Conservation (phyloP, 2,797 vertebrate genomes). For the Neostethus bicornis region DNA sequence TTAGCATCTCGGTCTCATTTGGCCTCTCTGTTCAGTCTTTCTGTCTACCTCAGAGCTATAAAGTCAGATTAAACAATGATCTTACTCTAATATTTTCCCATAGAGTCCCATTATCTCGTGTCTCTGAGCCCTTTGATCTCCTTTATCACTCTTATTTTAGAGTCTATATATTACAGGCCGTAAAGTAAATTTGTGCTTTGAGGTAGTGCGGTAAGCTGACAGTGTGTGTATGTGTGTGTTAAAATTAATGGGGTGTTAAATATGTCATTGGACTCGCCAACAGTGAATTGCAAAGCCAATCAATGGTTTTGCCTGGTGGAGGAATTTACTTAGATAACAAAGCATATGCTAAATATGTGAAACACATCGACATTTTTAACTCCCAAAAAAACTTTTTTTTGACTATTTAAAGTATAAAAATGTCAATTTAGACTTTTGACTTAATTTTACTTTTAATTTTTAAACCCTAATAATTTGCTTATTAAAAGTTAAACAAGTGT, state of each 20-base stretch:
- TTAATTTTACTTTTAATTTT: too few species aligned
- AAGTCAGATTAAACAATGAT: conserved; percentile 25
- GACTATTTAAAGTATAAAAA: too few species aligned
- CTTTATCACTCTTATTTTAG: conserved; percentile 7
- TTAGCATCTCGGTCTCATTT: conserved; percentile 7
- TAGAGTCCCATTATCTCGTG: conserved; percentile 7
- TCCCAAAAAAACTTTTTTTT: too few species aligned
- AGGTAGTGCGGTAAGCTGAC: not conserved
- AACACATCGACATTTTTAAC: too few species aligned
- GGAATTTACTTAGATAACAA: not conserved
- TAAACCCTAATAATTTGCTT: too few species aligned
- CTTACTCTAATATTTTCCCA: not conserved
- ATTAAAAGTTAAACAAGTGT: too few species aligned
- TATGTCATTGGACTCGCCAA: conserved; percentile 41
- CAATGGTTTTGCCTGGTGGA: conserved; percentile 39
- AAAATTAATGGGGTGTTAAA: conserved; percentile 58
- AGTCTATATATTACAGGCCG: not conserved
- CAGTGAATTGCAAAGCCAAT: conserved; percentile 45
- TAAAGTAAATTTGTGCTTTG: conserved; percentile 1
- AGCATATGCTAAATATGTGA: conserved; percentile 25
- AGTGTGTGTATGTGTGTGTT: not conserved
- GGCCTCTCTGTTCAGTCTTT: conserved; percentile 10
- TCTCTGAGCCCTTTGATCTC: not conserved
- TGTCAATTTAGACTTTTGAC: too few species aligned
- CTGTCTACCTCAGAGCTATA: conserved; percentile 29